Evolutionary conservation across 2,888 invertebrate genomes (phyloP).

Genomic region (Tigriopus californicus): DNA sequence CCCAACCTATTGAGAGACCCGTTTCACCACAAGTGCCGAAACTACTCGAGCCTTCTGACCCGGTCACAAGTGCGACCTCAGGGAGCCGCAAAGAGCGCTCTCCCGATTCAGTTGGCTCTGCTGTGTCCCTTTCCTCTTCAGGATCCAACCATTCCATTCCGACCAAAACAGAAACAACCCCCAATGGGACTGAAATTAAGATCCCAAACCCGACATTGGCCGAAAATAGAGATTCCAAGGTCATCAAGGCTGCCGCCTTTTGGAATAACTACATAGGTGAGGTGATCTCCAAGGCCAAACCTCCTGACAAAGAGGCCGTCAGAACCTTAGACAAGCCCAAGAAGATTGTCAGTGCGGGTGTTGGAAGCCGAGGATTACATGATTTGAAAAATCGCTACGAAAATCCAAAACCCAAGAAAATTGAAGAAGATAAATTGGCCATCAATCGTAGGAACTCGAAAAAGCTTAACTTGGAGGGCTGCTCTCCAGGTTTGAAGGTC

Average conservation of each 20-base stretch:
- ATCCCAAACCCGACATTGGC: neutral
- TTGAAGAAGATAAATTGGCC: neutral
- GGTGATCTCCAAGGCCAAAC: slow-evolving; percentile 6
- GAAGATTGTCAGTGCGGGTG: slow-evolving; percentile 15
- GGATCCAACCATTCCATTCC: neutral
- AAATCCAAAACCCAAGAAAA: neutral
- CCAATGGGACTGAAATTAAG: neutral
- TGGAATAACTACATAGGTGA: slow-evolving; percentile 16
- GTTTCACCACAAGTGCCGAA: too few relatives aligned
- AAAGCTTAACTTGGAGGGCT: slow-evolving; percentile 1
- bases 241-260: slow-evolving; percentile 14
- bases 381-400: slow-evolving; percentile 12
- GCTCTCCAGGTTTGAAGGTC: slow-evolving; percentile 13
- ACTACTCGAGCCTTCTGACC: too few relatives aligned
- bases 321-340: slow-evolving; percentile 14
- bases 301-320: neutral
- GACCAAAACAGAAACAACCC: neutral
- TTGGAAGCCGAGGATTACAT: slow-evolving; percentile 12
- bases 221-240: slow-evolving; percentile 13
- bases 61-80: too few relatives aligned
- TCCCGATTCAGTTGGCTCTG: slow-evolving; percentile 2
- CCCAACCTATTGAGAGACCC: too few relatives aligned
- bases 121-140: neutral
- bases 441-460: slow-evolving; percentile 2
- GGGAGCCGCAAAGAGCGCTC: too few relatives aligned